Evolutionary conservation across 2,888 invertebrate species (phyloP).

Genomic region (Dasypolia templi): DNA sequence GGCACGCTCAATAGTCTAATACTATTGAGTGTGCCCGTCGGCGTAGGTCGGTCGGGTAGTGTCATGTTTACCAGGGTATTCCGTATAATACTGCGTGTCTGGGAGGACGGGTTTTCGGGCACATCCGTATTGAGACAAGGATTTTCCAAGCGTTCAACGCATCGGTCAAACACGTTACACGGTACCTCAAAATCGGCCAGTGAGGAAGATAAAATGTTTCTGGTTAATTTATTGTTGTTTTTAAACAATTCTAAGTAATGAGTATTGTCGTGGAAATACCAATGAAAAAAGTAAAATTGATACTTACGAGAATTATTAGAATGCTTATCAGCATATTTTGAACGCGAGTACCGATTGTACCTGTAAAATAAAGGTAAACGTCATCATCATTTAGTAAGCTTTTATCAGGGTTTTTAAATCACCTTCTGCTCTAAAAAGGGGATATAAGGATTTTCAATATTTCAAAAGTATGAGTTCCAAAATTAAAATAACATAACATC

Average conservation of each 20-base stretch:
- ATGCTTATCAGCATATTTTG: slow-evolving; percentile 54
- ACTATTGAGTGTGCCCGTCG: no score
- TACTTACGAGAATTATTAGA: slow-evolving; percentile 70
- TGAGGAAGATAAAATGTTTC: not conserved
- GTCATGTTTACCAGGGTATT: not conserved
- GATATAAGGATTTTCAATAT: not conserved
- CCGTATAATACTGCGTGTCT: not conserved
- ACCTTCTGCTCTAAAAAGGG: not conserved
- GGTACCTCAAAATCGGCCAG: not conserved
- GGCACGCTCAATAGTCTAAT: not conserved
- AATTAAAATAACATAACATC: not conserved
- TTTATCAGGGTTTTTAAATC: not conserved
- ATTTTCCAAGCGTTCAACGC: not conserved
- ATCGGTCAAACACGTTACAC: not conserved
- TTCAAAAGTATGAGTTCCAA: not conserved
- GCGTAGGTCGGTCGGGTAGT: no score
- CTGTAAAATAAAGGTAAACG: slow-evolving; percentile 53
- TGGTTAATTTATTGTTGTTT: not conserved
- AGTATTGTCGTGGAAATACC: not conserved
- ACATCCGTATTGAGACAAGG: not conserved
- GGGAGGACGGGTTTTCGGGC: not conserved
- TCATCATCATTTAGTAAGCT: not conserved
- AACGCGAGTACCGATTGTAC: slow-evolving; percentile 28
- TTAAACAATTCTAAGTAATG: no score
- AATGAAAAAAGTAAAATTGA: not conserved